Evolutionary conservation across 1,140 invertebrate species (phyloP).

Genomic region (Aporrectodea caliginosa): DNA sequence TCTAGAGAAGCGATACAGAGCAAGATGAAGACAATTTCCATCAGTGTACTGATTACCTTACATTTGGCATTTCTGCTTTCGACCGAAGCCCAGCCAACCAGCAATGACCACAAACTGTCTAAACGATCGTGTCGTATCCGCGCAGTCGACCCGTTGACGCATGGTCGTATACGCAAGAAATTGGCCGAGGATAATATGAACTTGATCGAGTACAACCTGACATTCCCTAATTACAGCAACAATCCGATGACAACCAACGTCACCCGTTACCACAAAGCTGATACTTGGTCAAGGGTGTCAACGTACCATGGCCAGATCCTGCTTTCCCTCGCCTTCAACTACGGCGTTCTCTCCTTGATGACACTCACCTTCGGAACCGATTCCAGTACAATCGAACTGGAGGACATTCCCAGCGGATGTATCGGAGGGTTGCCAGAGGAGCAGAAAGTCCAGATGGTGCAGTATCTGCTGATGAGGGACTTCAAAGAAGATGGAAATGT

Average conservation of each 20-base stretch:
- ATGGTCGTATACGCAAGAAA: not conserved
- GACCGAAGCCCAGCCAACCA: too few relatives aligned
- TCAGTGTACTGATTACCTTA: too few relatives aligned
- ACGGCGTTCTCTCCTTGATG: slow-evolving; percentile 49
- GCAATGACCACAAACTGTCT: too few relatives aligned
- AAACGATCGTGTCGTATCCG: too few relatives aligned
- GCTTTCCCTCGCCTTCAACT: slow-evolving; percentile 50
- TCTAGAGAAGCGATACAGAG: too few relatives aligned
- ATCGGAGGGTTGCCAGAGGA: slow-evolving; percentile 39
- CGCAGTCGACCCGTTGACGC: not conserved
- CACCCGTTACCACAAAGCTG: slow-evolving; percentile 15
- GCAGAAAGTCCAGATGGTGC: slow-evolving; percentile 38
- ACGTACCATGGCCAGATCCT: slow-evolving; percentile 49
- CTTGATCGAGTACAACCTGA: slow-evolving; percentile 29
- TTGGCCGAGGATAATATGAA: slow-evolving; percentile 16
- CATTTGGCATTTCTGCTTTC: too few relatives aligned
- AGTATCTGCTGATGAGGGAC: slow-evolving; percentile 41
- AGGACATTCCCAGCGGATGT: slow-evolving; percentile 45
- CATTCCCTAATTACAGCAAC: slow-evolving; percentile 28
- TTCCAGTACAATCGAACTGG: slow-evolving; percentile 35
- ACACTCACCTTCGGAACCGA: slow-evolving; percentile 37
- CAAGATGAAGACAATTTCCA: too few relatives aligned
- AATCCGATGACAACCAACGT: slow-evolving; percentile 25
- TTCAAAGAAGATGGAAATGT: slow-evolving; percentile 29
- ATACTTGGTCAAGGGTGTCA: slow-evolving; percentile 43